Conservation (phyloP, 1,140 invertebrate genomes). For the Pogonomyrmex californicus region DNA sequence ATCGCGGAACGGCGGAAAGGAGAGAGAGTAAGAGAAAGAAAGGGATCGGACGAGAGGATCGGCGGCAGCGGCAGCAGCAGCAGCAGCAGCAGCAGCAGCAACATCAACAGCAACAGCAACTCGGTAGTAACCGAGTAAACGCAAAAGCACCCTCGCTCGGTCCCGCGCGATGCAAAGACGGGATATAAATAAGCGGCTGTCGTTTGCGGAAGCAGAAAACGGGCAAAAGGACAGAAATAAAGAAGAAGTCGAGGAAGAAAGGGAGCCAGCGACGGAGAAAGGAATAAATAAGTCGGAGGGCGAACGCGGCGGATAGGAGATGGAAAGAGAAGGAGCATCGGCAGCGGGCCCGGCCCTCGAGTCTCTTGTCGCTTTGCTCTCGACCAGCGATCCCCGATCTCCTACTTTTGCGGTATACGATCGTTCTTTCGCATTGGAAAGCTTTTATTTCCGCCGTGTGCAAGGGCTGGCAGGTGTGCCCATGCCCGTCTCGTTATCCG, state of each 20-base stretch:
- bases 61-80: slow-evolving; percentile 41
- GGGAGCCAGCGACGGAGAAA: slow-evolving; percentile 82
- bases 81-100: slow-evolving; percentile 49
- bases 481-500: slow-evolving; percentile 83
- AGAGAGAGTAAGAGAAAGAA: background rate
- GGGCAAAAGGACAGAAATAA: slow-evolving; percentile 86
- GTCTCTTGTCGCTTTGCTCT: slow-evolving; percentile 66
- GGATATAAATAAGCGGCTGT: slow-evolving; percentile 87
- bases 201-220: slow-evolving; percentile 87
- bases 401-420: slow-evolving; percentile 75
- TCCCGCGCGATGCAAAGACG: slow-evolving; percentile 84
- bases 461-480: slow-evolving; percentile 80
- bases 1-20: background rate
- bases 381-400: slow-evolving; percentile 73
- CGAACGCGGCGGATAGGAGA: slow-evolving; percentile 62
- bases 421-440: slow-evolving; percentile 71
- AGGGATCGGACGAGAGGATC: slow-evolving; percentile 34
- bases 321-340: slow-evolving; percentile 57
- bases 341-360: slow-evolving; percentile 57
- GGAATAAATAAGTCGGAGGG: slow-evolving; percentile 72
- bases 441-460: slow-evolving; percentile 69
- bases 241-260: slow-evolving; percentile 80
- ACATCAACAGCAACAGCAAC: slow-evolving; percentile 40
- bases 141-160: slow-evolving; percentile 74
- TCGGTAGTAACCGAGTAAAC: slow-evolving; percentile 70